Evolutionary conservation across 1,140 invertebrate genomes (phyloP), one percentile per base, ranked within the genome.

Genomic region (Coelopa frigida): DNA sequence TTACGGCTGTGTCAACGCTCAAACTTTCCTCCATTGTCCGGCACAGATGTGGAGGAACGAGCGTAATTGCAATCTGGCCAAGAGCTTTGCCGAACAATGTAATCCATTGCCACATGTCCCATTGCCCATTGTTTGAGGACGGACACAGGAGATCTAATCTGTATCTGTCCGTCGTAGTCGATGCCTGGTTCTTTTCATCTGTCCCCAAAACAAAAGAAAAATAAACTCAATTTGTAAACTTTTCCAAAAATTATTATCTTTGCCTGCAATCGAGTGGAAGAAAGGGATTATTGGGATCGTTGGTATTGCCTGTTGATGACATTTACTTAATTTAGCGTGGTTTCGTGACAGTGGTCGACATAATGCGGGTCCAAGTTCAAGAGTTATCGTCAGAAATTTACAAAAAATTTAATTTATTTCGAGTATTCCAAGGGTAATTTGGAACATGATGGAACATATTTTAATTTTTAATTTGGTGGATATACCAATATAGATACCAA

Each of bases 1-100:
- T n/a, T 66, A 62, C 21, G 60, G 62, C 23, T 66, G 62, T 37
- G 62, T 66, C 14, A 66, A 66, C 49, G 59, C 62, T 12, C 59
- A 66, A 41, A 66, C 62, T 14, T 66, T 66, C 5, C 48, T 66
- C 7, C 51, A 66, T n/a, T 66, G 62, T 35, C 62, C 62, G 3
- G 21, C 45, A 6, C 54, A 58, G 20, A 56, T 65, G 62, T 66
- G 62, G 62, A 65, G 56, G 24, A 40, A 54, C 14, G 54, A 65
- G 18, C 31, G 45, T 0, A 46, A 48, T n/a, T 66, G 62, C 40
- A 52, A 54, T 6, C 31, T 58, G 50, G 62, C 59, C 42, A 66
- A 63, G 44, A 42, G 57, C 23, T 66, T 62, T 29, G 62, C 59
- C 5, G 33, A 49, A 6, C 62, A 63, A 36, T 66, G 62, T 46